Conservation (phyloP, 2,113 vertebrate genomes). For the Bubo bubo region DNA sequence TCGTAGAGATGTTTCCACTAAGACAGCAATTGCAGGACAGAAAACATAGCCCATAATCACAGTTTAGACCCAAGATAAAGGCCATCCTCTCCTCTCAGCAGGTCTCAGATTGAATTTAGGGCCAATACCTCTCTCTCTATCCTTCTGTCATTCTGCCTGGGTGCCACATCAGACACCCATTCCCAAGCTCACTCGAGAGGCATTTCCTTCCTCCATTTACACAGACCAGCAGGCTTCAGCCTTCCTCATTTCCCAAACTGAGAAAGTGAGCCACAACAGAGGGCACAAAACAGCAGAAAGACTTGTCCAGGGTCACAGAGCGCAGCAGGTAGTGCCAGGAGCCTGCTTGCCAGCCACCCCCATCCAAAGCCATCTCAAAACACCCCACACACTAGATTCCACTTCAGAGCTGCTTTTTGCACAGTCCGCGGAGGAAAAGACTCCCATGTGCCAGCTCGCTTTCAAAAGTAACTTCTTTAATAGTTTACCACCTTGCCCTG, state of each 20-base stretch:
- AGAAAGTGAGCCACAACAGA: not conserved
- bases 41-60: not conserved
- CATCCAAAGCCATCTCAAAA: not conserved
- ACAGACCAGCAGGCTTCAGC: not conserved
- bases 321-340: not conserved
- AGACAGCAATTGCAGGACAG: not conserved
- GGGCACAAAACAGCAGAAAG: not conserved
- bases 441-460: not conserved
- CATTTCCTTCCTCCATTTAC: not conserved
- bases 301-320: not conserved
- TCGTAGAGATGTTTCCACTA: not conserved
- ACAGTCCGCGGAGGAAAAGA: not conserved
- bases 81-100: not conserved
- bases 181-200: not conserved
- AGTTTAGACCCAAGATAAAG: not conserved
- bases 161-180: not conserved
- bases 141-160: not conserved
- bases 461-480: conserved; percentile 24
- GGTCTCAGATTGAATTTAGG: not conserved
- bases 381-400: not conserved
- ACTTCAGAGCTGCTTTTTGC: not conserved
- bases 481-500: conserved; percentile 11
- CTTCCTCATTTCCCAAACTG: not conserved
- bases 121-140: not conserved
- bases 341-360: not conserved